Percentiles rank a stretch among this genome's conserved stretches.
Conservation (phyloP, 1,140 invertebrate species). For the Drosophila sucinea region DNA sequence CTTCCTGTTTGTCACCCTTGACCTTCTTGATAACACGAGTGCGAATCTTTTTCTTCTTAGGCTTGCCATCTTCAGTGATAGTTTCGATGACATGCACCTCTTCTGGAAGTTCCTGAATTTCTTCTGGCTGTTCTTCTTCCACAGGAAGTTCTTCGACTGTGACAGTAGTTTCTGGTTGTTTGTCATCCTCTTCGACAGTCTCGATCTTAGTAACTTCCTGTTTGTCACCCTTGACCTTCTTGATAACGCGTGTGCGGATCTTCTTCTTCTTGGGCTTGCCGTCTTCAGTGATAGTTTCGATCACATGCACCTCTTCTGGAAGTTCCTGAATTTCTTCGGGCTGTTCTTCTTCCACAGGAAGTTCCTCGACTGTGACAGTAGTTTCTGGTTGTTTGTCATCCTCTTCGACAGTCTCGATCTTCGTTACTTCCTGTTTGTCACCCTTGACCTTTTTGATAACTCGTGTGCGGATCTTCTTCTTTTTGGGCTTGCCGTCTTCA, state of each 20-base stretch:
- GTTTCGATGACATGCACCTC: slow-evolving; percentile 3
- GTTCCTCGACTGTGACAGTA: slow-evolving; percentile 18
- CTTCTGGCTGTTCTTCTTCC: slow-evolving; percentile 1
- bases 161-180: slow-evolving; percentile 12
- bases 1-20: slow-evolving; percentile 24
- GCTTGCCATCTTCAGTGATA: slow-evolving; percentile 3
- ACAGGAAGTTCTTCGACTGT: slow-evolving; percentile 2
- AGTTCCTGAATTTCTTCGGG: slow-evolving; percentile 21
- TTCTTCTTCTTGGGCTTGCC: slow-evolving; percentile 29
- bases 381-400: slow-evolving; percentile 29
- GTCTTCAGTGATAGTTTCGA: slow-evolving; percentile 21
- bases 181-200: slow-evolving; percentile 28
- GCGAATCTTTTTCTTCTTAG: slow-evolving; percentile 1
- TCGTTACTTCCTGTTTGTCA: slow-evolving; percentile 27
- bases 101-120: slow-evolving; percentile 2
- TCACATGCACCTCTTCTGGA: slow-evolving; percentile 20
- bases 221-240: slow-evolving; percentile 31
- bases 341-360: not conserved
- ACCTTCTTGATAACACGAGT: slow-evolving; percentile 13
- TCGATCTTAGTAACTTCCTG: slow-evolving; percentile 32
- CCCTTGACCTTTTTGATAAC: slow-evolving; percentile 34
- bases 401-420: slow-evolving; percentile 36
- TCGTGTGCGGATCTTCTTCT: slow-evolving; percentile 34
- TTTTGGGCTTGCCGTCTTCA: slow-evolving; percentile 28
- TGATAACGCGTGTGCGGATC: slow-evolving; percentile 16